phyloP scores from a whole-genome alignment of 2,888 invertebrate species.

The Ennomos quercinarius region DNA sequence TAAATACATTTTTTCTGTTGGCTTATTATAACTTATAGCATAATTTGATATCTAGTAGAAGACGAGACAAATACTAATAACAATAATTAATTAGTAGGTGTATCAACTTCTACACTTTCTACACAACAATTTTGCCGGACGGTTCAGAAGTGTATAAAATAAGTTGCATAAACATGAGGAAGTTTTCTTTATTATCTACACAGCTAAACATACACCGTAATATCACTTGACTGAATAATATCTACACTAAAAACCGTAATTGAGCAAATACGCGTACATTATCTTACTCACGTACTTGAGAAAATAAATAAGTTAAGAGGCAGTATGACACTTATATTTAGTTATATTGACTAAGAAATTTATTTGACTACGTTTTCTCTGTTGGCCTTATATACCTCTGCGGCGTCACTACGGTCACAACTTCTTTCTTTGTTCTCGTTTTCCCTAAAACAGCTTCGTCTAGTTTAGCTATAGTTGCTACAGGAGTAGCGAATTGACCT shows the following conservation, averaged over 20 bases:
- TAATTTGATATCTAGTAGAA: no score
- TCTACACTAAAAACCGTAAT: slow-evolving; percentile 60
- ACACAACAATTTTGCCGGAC: no score
- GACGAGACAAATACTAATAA: no score
- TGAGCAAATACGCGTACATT: slow-evolving; percentile 72
- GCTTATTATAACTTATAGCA: no score
- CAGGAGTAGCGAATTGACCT: slow-evolving; percentile 63
- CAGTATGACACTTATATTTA: slow-evolving; percentile 73
- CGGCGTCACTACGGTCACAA: slow-evolving; percentile 56
- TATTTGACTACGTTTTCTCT: slow-evolving; percentile 62
- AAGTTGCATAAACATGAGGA: slow-evolving; percentile 53
- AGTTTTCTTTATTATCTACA: slow-evolving; percentile 70
- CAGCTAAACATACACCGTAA: slow-evolving; percentile 82
- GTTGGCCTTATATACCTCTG: slow-evolving; percentile 47
- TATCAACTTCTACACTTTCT: no score
- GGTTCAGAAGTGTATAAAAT: slow-evolving; percentile 8
- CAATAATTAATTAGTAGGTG: no score
- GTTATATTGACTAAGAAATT: slow-evolving; percentile 73
- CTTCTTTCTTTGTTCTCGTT: slow-evolving; percentile 61
- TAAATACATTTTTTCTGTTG: no score
- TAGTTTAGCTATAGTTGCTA: slow-evolving; percentile 67
- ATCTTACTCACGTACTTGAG: slow-evolving; percentile 36
- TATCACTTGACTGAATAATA: slow-evolving; percentile 83
- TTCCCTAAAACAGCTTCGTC: slow-evolving; percentile 74
- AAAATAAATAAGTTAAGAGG: slow-evolving; percentile 41